Evolutionary conservation across 1,140 invertebrate genomes (phyloP).

Genomic region (Archegozetes longisetosus): DNA sequence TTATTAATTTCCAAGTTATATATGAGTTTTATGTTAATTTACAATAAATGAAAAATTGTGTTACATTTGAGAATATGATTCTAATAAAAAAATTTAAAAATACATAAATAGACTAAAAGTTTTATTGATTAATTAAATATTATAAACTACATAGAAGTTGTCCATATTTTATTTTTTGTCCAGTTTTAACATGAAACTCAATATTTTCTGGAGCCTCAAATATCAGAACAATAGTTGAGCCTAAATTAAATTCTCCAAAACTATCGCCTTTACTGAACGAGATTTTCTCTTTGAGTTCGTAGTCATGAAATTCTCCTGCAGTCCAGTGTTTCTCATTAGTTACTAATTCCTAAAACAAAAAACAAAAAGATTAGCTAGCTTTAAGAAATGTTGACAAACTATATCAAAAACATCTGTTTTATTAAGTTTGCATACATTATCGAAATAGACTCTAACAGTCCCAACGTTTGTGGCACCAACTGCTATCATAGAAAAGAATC

Average conservation of each 20-base stretch:
- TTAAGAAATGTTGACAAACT: no score
- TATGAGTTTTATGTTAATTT: no score
- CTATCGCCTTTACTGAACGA: slow-evolving; percentile 58
- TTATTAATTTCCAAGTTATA: no score
- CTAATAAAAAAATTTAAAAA: no score
- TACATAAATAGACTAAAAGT: no score
- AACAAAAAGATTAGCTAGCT: background rate
- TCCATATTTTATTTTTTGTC: slow-evolving; percentile 33
- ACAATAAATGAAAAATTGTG: no score
- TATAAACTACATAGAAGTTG: background rate
- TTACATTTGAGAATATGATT: no score
- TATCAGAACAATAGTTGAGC: slow-evolving; percentile 86
- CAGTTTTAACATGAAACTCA: slow-evolving; percentile 33
- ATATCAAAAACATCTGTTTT: background rate
- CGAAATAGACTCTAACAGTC: slow-evolving; percentile 76
- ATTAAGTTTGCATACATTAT: slow-evolving; percentile 33
- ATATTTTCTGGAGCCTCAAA: slow-evolving; percentile 90
- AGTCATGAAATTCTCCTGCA: background rate
- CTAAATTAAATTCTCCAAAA: slow-evolving; percentile 93
- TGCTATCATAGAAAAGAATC: slow-evolving; percentile 93
- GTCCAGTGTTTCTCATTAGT: background rate
- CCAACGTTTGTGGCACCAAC: slow-evolving; percentile 98
- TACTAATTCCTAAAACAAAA: no score
- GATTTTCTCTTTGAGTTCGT: slow-evolving; percentile 15
- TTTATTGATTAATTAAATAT: background rate